These are phyloP conservation scores for Morelia viridis DNA, from an alignment of 2,797 vertebrate genomes.

Conservation along the genomic window DNA sequence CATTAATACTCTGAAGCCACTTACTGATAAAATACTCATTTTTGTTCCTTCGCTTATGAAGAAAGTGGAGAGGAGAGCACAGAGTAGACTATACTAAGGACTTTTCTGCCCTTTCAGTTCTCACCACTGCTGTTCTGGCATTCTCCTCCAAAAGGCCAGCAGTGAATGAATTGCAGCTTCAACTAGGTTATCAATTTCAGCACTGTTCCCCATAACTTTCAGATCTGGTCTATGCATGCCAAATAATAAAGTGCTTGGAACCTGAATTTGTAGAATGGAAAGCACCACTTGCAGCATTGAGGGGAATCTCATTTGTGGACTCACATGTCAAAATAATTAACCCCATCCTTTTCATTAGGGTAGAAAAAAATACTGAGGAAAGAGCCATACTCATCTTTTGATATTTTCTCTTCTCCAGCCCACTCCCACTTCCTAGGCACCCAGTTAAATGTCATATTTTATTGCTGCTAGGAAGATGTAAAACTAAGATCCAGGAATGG, in stretches of 20 bases:
- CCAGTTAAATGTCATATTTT: neutral
- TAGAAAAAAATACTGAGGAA: no score
- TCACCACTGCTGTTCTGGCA: no score
- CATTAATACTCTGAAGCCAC: neutral
- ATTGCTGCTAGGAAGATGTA: neutral
- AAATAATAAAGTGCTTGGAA: neutral
- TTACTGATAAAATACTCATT: neutral
- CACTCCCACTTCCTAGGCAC: no score
- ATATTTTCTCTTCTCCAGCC: neutral
- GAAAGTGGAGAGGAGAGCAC: neutral
- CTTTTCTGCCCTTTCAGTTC: no score
- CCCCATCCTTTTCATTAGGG: neutral
- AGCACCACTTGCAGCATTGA: no score
- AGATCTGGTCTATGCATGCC: no score
- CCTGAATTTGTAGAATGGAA: neutral
- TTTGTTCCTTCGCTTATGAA: neutral
- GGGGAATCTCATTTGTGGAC: no score
- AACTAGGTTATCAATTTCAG: neutral
- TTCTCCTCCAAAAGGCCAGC: neutral
- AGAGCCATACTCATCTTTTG: neutral
- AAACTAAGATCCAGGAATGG: neutral
- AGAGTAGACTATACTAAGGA: neutral
- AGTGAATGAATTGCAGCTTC: neutral
- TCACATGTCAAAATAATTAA: neutral
- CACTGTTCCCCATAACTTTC: neutral